Evolutionary conservation across 2,797 vertebrate species (phyloP).

Genomic region (Pogoniulus pusillus): DNA sequence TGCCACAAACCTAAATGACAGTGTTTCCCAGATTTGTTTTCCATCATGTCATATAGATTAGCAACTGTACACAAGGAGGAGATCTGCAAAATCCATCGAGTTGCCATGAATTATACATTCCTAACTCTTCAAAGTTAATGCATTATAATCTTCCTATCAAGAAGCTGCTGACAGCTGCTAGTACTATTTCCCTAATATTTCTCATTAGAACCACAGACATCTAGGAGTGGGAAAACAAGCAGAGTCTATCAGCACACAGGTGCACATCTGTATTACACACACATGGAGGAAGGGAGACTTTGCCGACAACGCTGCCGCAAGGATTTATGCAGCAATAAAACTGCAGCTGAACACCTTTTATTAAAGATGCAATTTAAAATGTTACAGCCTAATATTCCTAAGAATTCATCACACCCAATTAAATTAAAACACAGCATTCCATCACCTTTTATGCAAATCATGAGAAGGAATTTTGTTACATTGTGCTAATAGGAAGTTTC

Average conservation of each 20-base stretch:
- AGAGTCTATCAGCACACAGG: neutral
- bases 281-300: neutral
- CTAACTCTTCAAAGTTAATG: slow-evolving; percentile 38
- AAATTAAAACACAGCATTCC: slow-evolving; percentile 46
- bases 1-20: slow-evolving; percentile 24
- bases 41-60: slow-evolving; percentile 47
- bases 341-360: neutral
- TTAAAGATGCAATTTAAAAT: neutral
- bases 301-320: neutral
- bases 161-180: neutral
- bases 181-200: neutral
- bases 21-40: slow-evolving; percentile 46
- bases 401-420: slow-evolving; percentile 29
- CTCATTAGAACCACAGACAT: neutral
- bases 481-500: slow-evolving; percentile 38
- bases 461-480: slow-evolving; percentile 23
- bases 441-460: slow-evolving; percentile 39
- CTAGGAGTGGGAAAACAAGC: neutral
- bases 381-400: neutral
- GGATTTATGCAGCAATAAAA: neutral
- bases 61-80: slow-evolving; percentile 22
- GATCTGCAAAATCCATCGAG: slow-evolving; percentile 32
- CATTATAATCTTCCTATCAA: slow-evolving; percentile 21
- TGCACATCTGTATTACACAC: neutral
- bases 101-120: slow-evolving; percentile 48